Evolutionary conservation across 2,888 invertebrate species (phyloP).

Genomic region (Dolichomitus sp.): DNA sequence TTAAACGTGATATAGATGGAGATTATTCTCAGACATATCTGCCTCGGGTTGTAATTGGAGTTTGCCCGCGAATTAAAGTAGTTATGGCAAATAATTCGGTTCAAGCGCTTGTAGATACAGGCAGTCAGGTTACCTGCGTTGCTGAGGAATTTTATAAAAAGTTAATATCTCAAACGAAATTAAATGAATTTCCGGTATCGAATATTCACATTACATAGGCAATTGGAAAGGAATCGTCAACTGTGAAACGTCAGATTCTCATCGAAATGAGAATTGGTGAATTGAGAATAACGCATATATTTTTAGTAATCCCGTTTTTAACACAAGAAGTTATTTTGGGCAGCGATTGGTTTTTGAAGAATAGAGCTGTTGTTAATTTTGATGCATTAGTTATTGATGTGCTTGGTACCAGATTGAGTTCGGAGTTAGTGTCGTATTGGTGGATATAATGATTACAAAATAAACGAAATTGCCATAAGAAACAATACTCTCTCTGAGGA

Average conservation of each 20-base stretch:
- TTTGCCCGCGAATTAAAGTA: conserved; percentile 1
- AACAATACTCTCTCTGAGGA: conserved; percentile 38
- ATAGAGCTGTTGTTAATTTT: conserved; percentile 37
- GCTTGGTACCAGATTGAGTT: neutral
- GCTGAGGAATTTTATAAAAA: conserved; percentile 37
- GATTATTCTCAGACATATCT: neutral
- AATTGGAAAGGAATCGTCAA: conserved; percentile 29
- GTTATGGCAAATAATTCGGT: neutral
- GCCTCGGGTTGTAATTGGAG: neutral
- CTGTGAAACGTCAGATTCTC: conserved; percentile 32
- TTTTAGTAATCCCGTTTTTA: conserved; percentile 37
- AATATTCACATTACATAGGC: conserved; percentile 35
- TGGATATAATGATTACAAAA: neutral
- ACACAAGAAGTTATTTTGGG: conserved; percentile 48
- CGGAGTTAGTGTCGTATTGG: conserved; percentile 33
- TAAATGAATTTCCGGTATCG: conserved; percentile 27
- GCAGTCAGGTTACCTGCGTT: conserved; percentile 36
- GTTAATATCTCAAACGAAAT: neutral
- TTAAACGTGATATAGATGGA: conserved; percentile 6
- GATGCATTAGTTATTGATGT: conserved; percentile 27
- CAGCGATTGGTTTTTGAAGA: conserved; percentile 38
- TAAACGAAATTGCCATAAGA: neutral
- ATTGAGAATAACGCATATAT: neutral
- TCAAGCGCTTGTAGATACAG: conserved; percentile 29
- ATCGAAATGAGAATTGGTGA: conserved; percentile 15